Evolutionary conservation across 2,113 vertebrate species (phyloP).

Genomic region (Setophaga kirtlandii): DNA sequence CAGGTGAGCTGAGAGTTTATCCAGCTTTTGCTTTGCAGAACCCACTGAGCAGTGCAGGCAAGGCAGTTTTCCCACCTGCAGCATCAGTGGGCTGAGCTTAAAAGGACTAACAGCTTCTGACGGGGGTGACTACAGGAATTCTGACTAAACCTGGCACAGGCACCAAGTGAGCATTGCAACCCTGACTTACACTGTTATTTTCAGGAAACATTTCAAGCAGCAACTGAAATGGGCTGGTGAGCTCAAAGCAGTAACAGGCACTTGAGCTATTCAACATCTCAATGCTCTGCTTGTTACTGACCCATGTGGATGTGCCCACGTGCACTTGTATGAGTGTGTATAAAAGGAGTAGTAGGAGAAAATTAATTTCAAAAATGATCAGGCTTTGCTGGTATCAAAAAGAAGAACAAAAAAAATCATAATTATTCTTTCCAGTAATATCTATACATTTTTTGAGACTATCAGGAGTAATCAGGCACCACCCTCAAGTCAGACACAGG

Average conservation of each 20-base stretch:
- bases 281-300: neutral
- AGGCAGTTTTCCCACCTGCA: neutral
- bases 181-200: neutral
- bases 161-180: neutral
- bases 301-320: neutral
- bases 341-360: neutral
- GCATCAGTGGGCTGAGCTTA: neutral
- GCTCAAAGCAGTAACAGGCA: neutral
- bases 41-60: neutral
- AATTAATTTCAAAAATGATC: neutral
- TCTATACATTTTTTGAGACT: neutral
- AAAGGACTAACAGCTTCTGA: constrained; percentile 16
- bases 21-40: neutral
- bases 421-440: neutral
- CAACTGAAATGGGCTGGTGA: neutral
- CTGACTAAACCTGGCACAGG: neutral
- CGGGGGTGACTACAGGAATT: neutral
- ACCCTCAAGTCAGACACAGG: neutral
- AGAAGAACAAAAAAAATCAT: neutral
- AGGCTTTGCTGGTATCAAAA: neutral
- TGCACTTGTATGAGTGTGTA: neutral
- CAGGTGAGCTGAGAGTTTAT: neutral
- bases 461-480: neutral
- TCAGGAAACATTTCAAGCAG: neutral
- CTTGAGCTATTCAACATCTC: neutral